A percentile compares a stretch with the other conserved stretches of the same genome.
Conservation (phyloP, 2,797 vertebrate species). For the Enteromius anoplus region DNA sequence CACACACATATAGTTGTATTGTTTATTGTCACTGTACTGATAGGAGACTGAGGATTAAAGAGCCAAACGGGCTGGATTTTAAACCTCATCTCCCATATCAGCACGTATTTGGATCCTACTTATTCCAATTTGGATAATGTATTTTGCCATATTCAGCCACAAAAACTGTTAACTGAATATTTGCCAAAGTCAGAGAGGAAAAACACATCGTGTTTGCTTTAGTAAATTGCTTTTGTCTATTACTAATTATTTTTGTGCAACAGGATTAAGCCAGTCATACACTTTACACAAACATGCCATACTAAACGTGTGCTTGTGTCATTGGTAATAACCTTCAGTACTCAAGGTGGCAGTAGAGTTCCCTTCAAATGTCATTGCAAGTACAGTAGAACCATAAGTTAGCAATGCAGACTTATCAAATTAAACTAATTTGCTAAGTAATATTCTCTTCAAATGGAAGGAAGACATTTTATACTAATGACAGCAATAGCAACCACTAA, state of each 20-base stretch:
- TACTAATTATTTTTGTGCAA: slow-evolving; percentile 10
- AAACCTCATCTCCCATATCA: neutral
- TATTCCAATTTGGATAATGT: neutral
- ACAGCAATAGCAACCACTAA: neutral
- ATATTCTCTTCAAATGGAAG: neutral
- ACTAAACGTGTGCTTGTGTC: neutral
- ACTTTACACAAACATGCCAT: neutral
- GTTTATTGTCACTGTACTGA: neutral
- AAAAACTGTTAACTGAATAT: slow-evolving; percentile 19
- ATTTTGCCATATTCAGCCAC: neutral
- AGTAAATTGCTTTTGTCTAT: slow-evolving; percentile 22
- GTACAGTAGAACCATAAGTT: neutral
- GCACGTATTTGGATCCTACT: neutral
- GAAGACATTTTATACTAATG: neutral
- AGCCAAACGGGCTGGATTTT: neutral
- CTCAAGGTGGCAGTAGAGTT: neutral
- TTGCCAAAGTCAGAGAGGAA: slow-evolving; percentile 6
- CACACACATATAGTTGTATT: neutral
- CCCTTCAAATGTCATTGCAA: slow-evolving; percentile 11
- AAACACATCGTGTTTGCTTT: slow-evolving; percentile 11
- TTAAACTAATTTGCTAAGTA: neutral
- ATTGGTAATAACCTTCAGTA: neutral
- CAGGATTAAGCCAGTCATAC: slow-evolving; percentile 17
- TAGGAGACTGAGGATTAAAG: neutral
- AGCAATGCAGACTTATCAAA: neutral